Base-by-base conservation (phyloP, 2,888 invertebrate species). In the Microctonus brassicae region DNA sequence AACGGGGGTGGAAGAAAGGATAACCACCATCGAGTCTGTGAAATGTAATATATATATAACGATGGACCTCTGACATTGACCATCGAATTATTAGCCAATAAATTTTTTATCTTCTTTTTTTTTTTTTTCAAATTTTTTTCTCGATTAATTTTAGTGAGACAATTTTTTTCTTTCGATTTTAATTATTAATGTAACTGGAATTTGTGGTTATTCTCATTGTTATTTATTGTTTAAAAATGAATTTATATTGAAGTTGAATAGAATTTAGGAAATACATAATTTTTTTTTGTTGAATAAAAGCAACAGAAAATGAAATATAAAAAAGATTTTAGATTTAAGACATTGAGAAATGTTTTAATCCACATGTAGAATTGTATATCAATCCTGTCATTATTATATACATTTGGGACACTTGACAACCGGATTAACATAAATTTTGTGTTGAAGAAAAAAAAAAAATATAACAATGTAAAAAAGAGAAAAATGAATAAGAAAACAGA, bases 1-100 rank as follows among this genome's bases (percentile, higher is more conserved):
- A 68, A 64, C 75, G 75, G 60, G 65, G 69, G 63, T 47, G 63
- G 69, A 57, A 29, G 13, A 39, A n/a, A 13, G n/a, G 13, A n/a
- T n/a, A 39, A 39, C 39, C 9, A 39, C 39, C 39, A 39, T 3
- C n/a, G n/a, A 39, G 13, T 13, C 39, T 39, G 13, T n/a, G n/a
- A 13, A 13, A 39, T 4, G 11, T 10, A 36, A 36, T 11, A 11
- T 39, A 11, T 39, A 13, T n/a, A n/a, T 39, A 39, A 39, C 39
- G n/a, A 39, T 39, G 1, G 39, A 39, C 39, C 39, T 39, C 13
- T 39, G 39, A 39, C n/a, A 39, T 39, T 39, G n/a, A 13, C 3
- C 39, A 39, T n/a, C 13, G 13, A 39, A 39, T 39, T 39, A 39
- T 39, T 13, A 39, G 13, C 39, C 39, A 39, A n/a, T n/a, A n/a